Conservation (phyloP, 2,888 invertebrate genomes). For the Leptinotarsa juncta region DNA sequence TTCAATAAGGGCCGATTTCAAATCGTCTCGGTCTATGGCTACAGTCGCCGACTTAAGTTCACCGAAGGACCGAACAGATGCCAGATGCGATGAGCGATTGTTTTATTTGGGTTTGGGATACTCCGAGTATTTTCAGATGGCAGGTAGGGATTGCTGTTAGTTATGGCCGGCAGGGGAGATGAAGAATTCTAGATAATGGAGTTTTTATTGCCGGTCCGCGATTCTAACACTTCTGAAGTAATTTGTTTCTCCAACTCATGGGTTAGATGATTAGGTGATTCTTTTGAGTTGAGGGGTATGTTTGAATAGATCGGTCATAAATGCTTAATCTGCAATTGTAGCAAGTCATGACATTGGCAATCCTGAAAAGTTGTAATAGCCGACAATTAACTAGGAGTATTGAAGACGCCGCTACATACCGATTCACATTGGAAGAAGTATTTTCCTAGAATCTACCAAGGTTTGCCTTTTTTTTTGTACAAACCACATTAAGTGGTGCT, state of each 20-base stretch:
- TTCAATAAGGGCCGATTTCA: constrained; percentile 17
- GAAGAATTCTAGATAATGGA: constrained; percentile 5
- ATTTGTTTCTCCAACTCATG: not conserved
- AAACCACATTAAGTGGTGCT: no score
- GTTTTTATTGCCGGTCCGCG: constrained; percentile 4
- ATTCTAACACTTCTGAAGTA: not conserved
- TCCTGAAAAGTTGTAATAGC: no score
- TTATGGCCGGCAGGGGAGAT: constrained; percentile 3
- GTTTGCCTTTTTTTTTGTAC: no score
- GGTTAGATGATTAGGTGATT: not conserved
- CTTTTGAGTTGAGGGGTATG: not conserved
- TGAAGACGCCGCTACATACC: no score
- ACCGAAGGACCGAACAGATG: constrained; percentile 16
- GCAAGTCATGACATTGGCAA: no score
- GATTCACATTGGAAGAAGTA: no score
- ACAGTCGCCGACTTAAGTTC: constrained; percentile 15
- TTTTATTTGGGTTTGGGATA: constrained; percentile 21
- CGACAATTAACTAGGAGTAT: no score
- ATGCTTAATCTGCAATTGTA: not conserved
- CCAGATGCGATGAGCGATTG: constrained; percentile 23
- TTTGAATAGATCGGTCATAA: not conserved
- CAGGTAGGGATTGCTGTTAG: constrained; percentile 11
- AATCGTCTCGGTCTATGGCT: constrained; percentile 15
- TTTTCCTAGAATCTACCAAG: no score
- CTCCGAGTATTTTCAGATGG: constrained; percentile 6